Base-by-base conservation (phyloP, 2,113 vertebrate genomes). In the zebrafish (Danio rerio) region DNA sequence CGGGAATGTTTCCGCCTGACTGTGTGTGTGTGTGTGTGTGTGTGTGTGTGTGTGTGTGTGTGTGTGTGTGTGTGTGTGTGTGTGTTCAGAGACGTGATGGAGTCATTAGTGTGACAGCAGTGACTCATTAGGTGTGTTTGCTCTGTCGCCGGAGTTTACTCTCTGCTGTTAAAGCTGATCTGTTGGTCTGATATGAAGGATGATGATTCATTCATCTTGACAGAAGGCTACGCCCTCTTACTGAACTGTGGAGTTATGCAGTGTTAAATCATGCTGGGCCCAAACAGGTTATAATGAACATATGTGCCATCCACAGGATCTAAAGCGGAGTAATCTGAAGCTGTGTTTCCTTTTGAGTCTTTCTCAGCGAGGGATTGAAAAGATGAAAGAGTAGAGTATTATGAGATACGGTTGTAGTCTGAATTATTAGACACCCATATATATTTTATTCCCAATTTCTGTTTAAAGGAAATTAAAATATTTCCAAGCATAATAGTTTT, bases 91-190 rank as follows among this genome's bases (percentile, higher is more conserved):
- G 68, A 74, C 49, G 56, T 69, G 61, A 45, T 52, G 9, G 58
- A 63, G 76, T 65, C 62, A 79, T 79, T 42, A 66, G 10, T 5
- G 13, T 62, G 80, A 56, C 42, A 70, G 16, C 9, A 55, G 16
- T 55, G 58, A 70, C 52, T 78, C 31, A 72, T 53, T 68, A 78
- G 75, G 21, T 56, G 47, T 50, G 62, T 80, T 55, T 55, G 56
- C 40, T 68, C 47, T 53, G 62, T 18, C 6, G 31, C 65, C 40
- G 53, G 77, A n/a, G 45, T 42, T 55, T 79, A 66, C 62, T 16
- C 10, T 13, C 40, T 55, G 21, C 47, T 79, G 31, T 50, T 69
- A 63, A 62, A 59, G 7, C 16, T 72, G 75, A 63, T 43, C 55
- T 69, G 40, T 61, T 78, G 4, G 9, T 72, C 40, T 75, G 40